Conservation (phyloP, 2,888 invertebrate species). For the Stenchaetothrips biformis region DNA sequence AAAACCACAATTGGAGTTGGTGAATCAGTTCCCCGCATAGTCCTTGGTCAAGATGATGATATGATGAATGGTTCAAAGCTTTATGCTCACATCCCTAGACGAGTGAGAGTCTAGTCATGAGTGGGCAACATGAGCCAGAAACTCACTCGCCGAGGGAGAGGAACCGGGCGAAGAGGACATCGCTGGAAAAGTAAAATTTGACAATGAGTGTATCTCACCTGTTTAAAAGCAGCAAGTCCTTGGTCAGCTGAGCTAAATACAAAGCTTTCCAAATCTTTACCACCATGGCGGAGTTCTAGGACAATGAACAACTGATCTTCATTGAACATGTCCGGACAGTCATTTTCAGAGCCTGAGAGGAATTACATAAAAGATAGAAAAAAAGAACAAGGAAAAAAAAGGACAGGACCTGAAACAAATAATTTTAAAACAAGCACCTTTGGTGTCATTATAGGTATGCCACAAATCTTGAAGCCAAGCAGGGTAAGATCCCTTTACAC, state of each 20-base stretch:
- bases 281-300: conserved; percentile 80
- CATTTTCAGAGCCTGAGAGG: conserved; percentile 67
- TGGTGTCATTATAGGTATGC: conserved; percentile 70
- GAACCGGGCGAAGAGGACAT: conserved; percentile 32
- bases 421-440: conserved; percentile 40
- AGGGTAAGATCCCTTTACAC: conserved; percentile 78
- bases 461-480: conserved; percentile 69
- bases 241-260: conserved; percentile 68
- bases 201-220: conserved; percentile 55
- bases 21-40: conserved; percentile 42
- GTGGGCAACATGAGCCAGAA: conserved; percentile 32
- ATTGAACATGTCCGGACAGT: conserved; percentile 69
- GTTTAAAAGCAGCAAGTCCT: conserved; percentile 66
- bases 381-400: conserved; percentile 18
- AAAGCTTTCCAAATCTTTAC: conserved; percentile 77
- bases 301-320: conserved; percentile 73
- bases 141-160: conserved; percentile 50
- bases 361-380: neutral
- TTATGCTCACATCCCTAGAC: conserved; percentile 25
- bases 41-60: neutral
- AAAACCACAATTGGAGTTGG: neutral
- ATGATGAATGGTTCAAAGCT: conserved; percentile 5
- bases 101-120: conserved; percentile 35
- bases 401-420: conserved; percentile 20
- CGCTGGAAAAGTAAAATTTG: conserved; percentile 29